Evolutionary conservation across 2,113 vertebrate species (phyloP).

Genomic region (Ceuthmochares aereus): DNA sequence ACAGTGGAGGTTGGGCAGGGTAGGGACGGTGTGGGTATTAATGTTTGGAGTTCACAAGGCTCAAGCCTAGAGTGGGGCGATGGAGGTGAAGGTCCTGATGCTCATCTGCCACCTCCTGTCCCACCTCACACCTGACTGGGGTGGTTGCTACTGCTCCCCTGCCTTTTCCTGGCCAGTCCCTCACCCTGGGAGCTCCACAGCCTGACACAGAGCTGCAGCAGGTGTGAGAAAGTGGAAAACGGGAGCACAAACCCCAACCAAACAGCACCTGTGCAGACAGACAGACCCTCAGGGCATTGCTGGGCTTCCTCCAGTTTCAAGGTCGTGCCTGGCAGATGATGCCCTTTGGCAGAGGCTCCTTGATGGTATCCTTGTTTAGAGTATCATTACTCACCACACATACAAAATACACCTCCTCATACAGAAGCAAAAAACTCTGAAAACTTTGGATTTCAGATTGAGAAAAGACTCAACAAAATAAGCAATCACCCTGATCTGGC

Average conservation of each 20-base stretch:
- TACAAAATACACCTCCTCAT: not conserved
- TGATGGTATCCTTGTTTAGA: not conserved
- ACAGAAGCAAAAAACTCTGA: not conserved
- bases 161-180: not conserved
- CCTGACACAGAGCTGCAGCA: not conserved
- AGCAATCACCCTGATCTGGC: not conserved
- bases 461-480: not conserved
- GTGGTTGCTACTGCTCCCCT: accelerated
- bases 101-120: not conserved
- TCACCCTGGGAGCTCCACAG: not conserved
- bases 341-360: accelerated
- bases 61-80: not conserved
- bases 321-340: accelerated
- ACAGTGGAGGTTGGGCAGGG: not conserved
- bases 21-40: not conserved
- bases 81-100: not conserved
- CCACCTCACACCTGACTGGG: not conserved
- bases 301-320: not conserved
- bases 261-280: accelerated
- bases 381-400: not conserved
- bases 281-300: not conserved
- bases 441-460: not conserved
- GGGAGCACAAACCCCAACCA: not conserved
- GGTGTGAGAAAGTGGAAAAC: not conserved
- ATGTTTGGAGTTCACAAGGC: not conserved